These are phyloP conservation scores for Lymantria monacha DNA, from an alignment of 2,888 invertebrate genomes.

Conservation along the genomic window DNA sequence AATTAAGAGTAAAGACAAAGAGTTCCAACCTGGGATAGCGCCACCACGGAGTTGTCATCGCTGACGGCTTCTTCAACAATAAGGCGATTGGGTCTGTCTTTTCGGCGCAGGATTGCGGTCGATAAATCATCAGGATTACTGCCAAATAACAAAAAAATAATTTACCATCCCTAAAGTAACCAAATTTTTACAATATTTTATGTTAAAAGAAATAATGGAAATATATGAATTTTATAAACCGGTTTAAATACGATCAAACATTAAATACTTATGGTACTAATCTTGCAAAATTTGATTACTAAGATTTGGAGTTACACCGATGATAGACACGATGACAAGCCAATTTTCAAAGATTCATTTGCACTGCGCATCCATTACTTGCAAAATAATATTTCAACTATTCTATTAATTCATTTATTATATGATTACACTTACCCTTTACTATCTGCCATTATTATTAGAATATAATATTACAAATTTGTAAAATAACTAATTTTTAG, in stretches of 20 bases:
- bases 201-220: slow-evolving; percentile 1
- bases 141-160: slow-evolving; percentile 46
- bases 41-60: slow-evolving; percentile 99
- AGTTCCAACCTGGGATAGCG: slow-evolving; percentile 91
- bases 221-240: background rate
- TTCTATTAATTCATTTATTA: slow-evolving; percentile 11
- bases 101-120: slow-evolving; percentile 98
- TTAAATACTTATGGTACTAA: slow-evolving; percentile 14
- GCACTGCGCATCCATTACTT: slow-evolving; percentile 31
- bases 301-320: slow-evolving; percentile 40
- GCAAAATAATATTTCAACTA: slow-evolving; percentile 10
- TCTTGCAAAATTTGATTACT: slow-evolving; percentile 36
- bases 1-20: slow-evolving; percentile 20
- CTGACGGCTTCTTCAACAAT: slow-evolving; percentile 98
- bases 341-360: slow-evolving; percentile 66
- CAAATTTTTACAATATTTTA: slow-evolving; percentile 9
- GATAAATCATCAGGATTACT: slow-evolving; percentile 91
- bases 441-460: slow-evolving; percentile 79
- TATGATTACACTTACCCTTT: slow-evolving; percentile 67
- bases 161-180: slow-evolving; percentile 23
- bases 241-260: background rate
- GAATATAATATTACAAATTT: slow-evolving; percentile 57
- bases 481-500: slow-evolving; percentile 54
- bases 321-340: slow-evolving; percentile 80
- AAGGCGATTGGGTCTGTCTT: slow-evolving; percentile 98